A percentile compares a stretch with the other conserved stretches of the same genome.
phyloP scores from a whole-genome alignment of 92 coral and sea anemone species.

The Hydrozoanthus gracilis region DNA sequence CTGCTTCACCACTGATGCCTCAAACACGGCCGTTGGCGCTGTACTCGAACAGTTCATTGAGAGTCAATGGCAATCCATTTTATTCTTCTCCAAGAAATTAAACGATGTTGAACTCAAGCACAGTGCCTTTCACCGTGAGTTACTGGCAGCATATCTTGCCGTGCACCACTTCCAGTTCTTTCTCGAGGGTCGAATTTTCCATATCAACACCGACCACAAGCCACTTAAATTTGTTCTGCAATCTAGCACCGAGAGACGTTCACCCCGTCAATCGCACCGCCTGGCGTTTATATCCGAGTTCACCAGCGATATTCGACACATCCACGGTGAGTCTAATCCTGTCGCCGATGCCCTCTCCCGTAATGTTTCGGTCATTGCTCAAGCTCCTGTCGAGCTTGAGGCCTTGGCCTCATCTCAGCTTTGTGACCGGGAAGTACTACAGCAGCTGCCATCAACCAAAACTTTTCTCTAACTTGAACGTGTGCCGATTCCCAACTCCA shows the following conservation, averaged over 20 bases:
- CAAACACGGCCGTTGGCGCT: too few species aligned
- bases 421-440: constrained; percentile 45
- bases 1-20: constrained; percentile 46
- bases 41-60: constrained; percentile 49
- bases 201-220: constrained; percentile 64
- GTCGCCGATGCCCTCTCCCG: too few species aligned
- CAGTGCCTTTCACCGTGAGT: constrained; percentile 59
- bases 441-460: constrained; percentile 40
- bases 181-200: too few species aligned
- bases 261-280: constrained; percentile 61
- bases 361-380: too few species aligned
- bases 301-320: too few species aligned
- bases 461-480: constrained; percentile 46
- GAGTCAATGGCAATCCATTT: constrained; percentile 56
- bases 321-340: too few species aligned
- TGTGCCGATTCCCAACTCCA: constrained; percentile 37
- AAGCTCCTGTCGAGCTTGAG: constrained; percentile 46
- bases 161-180: too few species aligned
- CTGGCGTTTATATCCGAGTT: constrained; percentile 59
- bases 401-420: constrained; percentile 47
- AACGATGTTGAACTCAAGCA: constrained; percentile 43
- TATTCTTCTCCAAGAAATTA: constrained; percentile 59
- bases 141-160: too few species aligned
- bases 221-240: constrained; percentile 57
- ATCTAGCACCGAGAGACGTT: constrained; percentile 61